Evolutionary conservation across 2,888 invertebrate species (phyloP), one percentile per base, ranked within the genome.

Genomic region (Meiosimyza decipiens): DNA sequence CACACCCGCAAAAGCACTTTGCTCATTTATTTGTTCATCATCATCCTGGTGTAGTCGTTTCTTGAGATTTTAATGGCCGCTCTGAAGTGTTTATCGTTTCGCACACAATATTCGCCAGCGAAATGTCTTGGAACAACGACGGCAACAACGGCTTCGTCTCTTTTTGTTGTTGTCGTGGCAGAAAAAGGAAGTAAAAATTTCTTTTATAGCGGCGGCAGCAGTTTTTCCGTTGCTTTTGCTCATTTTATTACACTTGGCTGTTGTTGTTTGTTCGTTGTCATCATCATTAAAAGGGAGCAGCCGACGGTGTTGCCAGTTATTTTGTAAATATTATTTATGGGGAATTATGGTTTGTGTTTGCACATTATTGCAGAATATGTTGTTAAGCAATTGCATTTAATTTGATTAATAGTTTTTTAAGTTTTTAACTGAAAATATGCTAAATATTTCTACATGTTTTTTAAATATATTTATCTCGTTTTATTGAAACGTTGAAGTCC

Each of bases 41-140:
- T 47, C 59, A 51, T 68, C 33, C 5, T 64, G 59, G 60, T 62
- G 65, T 71, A 33, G 51, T 51, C 28, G 50, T 50, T 12, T 70
- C 69, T 69, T 74, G 76, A 75, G 83, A 85, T 85, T 85, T 85
- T 85, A 85, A 85, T 85, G 86, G 85, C 85, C 85, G 86, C 85
- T 85, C 82, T 85, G 85, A 85, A 85, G 86, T 85, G 85, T 86
- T 85, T 85, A 85, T 85, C 80, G 85, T 63, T 84, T 83, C 80
- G 83, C 84, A 84, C 80, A 84, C 83, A 82, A 84, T 84, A 81
- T 83, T 84, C 82, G 79, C 83, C 80, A 82, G 79, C 80, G 82
- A 81, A 81, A 82, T 81, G 82, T 80, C 83, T 82, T 83, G 59
- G 15, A 47, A 64, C 57, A 57, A n/a, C 57, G 50, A 22, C 49